These are phyloP conservation scores for Aphelocoma californica DNA, from an alignment of 2,797 vertebrate genomes.

Conservation along the genomic window DNA sequence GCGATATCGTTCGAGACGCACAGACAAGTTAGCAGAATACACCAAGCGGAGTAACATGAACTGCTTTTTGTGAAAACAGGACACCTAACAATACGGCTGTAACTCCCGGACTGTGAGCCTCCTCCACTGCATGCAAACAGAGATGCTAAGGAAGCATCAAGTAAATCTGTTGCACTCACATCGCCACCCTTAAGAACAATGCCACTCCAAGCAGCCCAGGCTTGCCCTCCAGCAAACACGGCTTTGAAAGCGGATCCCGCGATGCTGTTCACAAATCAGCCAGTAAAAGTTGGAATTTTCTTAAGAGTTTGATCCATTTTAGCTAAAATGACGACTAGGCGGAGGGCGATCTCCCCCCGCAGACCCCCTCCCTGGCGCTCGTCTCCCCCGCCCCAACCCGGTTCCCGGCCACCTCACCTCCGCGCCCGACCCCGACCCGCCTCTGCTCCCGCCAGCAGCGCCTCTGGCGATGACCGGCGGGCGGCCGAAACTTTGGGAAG, in stretches of 20 bases:
- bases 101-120: not conserved
- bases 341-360: not conserved
- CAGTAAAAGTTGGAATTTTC: not conserved
- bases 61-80: not conserved
- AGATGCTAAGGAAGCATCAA: not conserved
- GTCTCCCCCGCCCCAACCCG: not conserved
- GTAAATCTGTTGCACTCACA: not conserved
- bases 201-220: not conserved
- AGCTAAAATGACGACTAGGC: not conserved
- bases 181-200: not conserved
- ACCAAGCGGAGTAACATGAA: not conserved
- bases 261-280: not conserved
- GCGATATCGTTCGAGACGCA: not conserved
- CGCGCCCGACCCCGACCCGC: not conserved
- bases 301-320: not conserved
- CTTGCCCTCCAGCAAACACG: not conserved
- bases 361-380: not conserved
- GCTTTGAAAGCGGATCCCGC: not conserved
- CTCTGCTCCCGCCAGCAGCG: not conserved
- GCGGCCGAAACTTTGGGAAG: not conserved
- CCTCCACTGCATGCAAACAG: not conserved
- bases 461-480: not conserved
- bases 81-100: not conserved
- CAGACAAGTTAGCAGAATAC: not conserved
- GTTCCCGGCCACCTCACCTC: not conserved